A percentile compares a stretch with the other conserved stretches of the same genome.
phyloP scores from a whole-genome alignment of 2,797 vertebrate genomes.

The Sebastes kiyomatsui region DNA sequence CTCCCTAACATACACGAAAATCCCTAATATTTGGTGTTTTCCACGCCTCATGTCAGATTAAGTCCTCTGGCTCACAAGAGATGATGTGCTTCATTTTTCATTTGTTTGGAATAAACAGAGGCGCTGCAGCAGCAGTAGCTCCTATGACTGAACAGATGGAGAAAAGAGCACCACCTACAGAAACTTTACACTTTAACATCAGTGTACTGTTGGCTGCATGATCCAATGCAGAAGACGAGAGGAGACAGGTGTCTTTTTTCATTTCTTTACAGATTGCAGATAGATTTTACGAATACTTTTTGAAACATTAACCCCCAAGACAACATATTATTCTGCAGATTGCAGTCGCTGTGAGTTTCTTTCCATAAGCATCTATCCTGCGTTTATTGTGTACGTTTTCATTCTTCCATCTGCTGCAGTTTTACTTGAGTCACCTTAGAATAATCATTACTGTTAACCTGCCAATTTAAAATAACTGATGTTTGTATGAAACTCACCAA shows the following conservation, averaged over 20 bases:
- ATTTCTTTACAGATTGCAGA: neutral
- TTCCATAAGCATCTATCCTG: neutral
- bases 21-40: neutral
- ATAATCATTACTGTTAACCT: neutral
- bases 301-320: neutral
- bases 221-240: neutral
- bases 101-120: conserved; percentile 1
- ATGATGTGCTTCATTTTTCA: neutral
- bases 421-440: neutral
- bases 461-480: neutral
- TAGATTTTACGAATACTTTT: neutral
- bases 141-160: neutral
- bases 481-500: too few relatives aligned
- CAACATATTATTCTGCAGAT: too few relatives aligned
- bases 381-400: neutral
- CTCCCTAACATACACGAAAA: neutral
- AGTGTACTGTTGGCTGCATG: neutral
- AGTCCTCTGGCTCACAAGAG: neutral
- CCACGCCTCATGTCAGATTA: neutral
- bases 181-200: neutral
- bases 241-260: neutral
- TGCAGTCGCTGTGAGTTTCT: neutral
- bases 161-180: neutral
- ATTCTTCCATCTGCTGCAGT: neutral
- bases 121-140: neutral